Evolutionary conservation across 2,888 invertebrate genomes (phyloP).

Genomic region (Linnaemya tessellans): DNA sequence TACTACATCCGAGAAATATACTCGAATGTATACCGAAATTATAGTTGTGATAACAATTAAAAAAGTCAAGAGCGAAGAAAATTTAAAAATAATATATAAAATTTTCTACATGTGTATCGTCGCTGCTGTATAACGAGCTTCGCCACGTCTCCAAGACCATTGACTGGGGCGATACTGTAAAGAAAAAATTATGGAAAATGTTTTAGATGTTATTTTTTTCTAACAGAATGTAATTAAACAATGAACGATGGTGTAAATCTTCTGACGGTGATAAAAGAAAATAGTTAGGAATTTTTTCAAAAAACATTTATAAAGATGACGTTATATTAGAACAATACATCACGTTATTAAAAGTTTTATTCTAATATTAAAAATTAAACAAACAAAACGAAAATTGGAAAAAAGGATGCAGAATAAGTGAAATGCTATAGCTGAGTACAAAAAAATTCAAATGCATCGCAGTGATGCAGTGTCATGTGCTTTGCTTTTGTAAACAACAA

Average conservation of each 20-base stretch:
- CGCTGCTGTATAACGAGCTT: constrained; percentile 96
- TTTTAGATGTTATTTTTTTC: not conserved
- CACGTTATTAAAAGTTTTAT: too few relatives aligned
- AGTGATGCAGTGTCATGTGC: too few relatives aligned
- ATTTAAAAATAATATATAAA: constrained; percentile 52
- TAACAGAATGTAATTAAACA: not conserved
- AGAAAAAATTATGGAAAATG: not conserved
- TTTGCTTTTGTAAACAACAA: too few relatives aligned
- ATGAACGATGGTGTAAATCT: not conserved
- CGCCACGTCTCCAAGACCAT: constrained; percentile 95
- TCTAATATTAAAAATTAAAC: too few relatives aligned
- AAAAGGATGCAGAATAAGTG: too few relatives aligned
- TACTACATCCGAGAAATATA: not conserved
- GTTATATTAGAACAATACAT: too few relatives aligned
- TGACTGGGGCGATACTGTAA: constrained; percentile 95
- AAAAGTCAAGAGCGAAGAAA: constrained; percentile 39
- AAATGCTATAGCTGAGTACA: too few relatives aligned
- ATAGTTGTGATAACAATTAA: constrained; percentile 33
- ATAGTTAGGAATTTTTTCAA: not conserved
- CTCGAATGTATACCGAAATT: constrained; percentile 17
- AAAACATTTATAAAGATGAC: not conserved
- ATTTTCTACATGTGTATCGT: constrained; percentile 94
- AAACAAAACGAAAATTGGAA: too few relatives aligned
- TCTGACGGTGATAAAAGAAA: not conserved
- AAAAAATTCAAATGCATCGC: too few relatives aligned